phyloP scores from a whole-genome alignment of 2,797 vertebrate genomes.

The Lagocephalus sceleratus region DNA sequence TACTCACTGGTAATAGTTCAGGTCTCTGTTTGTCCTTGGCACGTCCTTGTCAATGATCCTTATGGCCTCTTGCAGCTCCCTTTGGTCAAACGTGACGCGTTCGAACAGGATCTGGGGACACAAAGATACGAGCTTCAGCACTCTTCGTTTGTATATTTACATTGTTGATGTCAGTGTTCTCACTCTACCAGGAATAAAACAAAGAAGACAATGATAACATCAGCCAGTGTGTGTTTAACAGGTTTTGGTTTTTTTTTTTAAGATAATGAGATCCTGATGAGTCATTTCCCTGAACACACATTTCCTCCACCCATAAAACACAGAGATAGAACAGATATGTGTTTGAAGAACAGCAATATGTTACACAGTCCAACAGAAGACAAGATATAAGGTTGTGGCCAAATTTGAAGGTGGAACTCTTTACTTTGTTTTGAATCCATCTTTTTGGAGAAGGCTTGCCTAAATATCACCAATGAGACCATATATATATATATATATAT shows the following conservation, averaged over 20 bases:
- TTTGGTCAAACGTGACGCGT: conserved; percentile 67
- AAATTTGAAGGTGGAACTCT: no score
- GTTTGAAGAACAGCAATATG: not conserved
- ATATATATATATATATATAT: no score
- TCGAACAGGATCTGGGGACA: conserved; percentile 74
- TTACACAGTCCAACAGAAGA: not conserved
- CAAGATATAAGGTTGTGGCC: no score
- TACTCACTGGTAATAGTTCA: conserved; percentile 78
- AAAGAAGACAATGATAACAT: no score
- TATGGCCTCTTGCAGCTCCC: conserved; percentile 76
- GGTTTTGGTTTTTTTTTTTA: conserved; percentile 22
- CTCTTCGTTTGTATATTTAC: not conserved
- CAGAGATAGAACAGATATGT: not conserved
- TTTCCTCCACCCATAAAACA: not conserved
- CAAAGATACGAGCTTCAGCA: not conserved
- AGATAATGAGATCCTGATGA: conserved; percentile 25
- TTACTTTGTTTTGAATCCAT: no score
- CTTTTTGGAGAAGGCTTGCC: no score
- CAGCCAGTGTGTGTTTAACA: not conserved
- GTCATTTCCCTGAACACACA: conserved; percentile 14
- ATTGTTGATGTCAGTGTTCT: not conserved
- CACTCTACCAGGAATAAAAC: not conserved
- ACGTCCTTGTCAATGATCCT: conserved; percentile 82
- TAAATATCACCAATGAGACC: no score
- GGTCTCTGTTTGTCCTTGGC: conserved; percentile 76